Conservation (phyloP, 2,888 invertebrate species). For the Cerceris ruficornis region DNA sequence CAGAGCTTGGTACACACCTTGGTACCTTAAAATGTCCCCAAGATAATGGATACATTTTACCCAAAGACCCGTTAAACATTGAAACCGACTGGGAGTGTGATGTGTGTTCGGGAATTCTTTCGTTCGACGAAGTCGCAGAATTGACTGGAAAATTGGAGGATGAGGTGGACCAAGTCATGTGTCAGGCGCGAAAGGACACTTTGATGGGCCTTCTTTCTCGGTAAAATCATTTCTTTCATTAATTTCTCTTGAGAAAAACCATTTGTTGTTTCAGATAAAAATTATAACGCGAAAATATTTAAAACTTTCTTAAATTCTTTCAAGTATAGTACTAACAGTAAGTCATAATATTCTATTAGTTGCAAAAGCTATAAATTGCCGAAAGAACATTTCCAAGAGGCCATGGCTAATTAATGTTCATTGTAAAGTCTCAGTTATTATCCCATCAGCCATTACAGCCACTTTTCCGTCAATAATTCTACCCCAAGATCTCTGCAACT, state of each 20-base stretch:
- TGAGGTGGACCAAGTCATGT: conserved; percentile 88
- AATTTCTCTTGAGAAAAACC: neutral
- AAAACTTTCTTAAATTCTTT: too few relatives aligned
- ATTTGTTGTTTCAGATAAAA: neutral
- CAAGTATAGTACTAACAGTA: too few relatives aligned
- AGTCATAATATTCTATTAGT: too few relatives aligned
- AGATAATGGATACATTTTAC: conserved; percentile 86
- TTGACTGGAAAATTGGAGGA: conserved; percentile 89
- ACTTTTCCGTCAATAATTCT: too few relatives aligned
- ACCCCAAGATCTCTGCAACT: too few relatives aligned
- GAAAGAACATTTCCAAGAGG: too few relatives aligned
- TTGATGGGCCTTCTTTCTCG: conserved; percentile 87
- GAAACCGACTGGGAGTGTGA: conserved; percentile 90
- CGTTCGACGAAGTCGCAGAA: conserved; percentile 86
- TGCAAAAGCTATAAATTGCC: too few relatives aligned
- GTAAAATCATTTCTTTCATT: conserved; percentile 67
- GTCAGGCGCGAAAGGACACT: conserved; percentile 85
- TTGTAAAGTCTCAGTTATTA: too few relatives aligned
- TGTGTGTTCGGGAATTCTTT: conserved; percentile 86
- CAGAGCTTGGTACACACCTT: conserved; percentile 89
- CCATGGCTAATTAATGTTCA: too few relatives aligned
- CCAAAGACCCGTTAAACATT: conserved; percentile 87
- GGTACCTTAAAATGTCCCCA: conserved; percentile 88
- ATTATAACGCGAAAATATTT: too few relatives aligned
- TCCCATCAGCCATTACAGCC: too few relatives aligned